Evolutionary conservation across 1,140 invertebrate species (phyloP).

Genomic region (Augochlora pura): DNA sequence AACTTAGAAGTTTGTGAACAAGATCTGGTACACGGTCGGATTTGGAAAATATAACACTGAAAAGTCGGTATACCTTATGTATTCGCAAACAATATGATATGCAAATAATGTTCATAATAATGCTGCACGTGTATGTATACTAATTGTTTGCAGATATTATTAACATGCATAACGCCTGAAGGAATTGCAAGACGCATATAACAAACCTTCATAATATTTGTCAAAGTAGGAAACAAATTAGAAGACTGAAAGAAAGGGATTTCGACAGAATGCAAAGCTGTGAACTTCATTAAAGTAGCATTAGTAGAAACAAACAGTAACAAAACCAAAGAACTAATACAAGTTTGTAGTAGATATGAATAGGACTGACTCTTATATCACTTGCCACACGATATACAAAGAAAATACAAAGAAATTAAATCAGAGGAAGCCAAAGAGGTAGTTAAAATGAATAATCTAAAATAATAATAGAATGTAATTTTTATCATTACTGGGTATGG

Average conservation of each 20-base stretch:
- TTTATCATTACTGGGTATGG: background rate
- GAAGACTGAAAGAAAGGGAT: constrained; percentile 3
- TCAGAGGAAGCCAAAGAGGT: constrained; percentile 30
- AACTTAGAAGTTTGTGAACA: background rate
- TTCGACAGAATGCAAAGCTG: constrained; percentile 28
- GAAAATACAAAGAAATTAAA: background rate
- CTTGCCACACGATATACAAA: background rate
- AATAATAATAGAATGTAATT: background rate
- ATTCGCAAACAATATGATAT: background rate
- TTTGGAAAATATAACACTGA: background rate
- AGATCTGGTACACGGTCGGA: background rate
- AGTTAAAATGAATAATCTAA: constrained; percentile 10
- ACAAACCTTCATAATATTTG: constrained; percentile 31
- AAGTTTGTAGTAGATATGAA: constrained; percentile 2
- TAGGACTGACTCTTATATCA: background rate
- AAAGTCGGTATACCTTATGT: background rate
- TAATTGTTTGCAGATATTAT: background rate
- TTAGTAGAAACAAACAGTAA: constrained; percentile 42
- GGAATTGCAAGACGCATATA: background rate
- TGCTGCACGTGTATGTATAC: background rate
- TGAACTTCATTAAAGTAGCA: constrained; percentile 32
- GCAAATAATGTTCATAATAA: background rate
- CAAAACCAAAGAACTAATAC: constrained; percentile 5
- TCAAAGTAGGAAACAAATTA: constrained; percentile 14
- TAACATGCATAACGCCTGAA: constrained; percentile 19